Evolutionary conservation across 2,888 invertebrate species (phyloP).

Genomic region (Meteorus colon): DNA sequence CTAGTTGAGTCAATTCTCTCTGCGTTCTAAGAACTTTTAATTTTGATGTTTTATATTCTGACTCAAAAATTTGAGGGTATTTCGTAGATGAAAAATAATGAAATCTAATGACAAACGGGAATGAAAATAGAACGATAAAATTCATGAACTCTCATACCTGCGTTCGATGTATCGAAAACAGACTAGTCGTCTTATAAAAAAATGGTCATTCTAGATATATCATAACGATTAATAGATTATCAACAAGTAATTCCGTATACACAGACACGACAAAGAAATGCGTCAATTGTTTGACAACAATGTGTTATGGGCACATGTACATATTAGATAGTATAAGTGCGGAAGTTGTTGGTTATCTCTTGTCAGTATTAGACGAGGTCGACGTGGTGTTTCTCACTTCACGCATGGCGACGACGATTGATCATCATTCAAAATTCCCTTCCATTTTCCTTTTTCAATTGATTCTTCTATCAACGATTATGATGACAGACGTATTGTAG

Average conservation of each 20-base stretch:
- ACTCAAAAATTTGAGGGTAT: too few species aligned
- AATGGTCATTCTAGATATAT: not conserved
- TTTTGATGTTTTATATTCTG: too few species aligned
- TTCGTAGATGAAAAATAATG: too few species aligned
- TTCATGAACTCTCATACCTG: too few species aligned
- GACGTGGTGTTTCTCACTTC: slow-evolving; percentile 11
- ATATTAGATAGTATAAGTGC: slow-evolving; percentile 5
- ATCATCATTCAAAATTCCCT: slow-evolving; percentile 3
- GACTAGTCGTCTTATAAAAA: not conserved
- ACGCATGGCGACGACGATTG: slow-evolving; percentile 2
- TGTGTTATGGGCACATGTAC: not conserved
- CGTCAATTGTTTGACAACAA: not conserved
- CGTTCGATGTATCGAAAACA: too few species aligned
- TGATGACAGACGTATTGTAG: not conserved
- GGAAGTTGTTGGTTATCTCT: slow-evolving; percentile 40
- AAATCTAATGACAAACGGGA: too few species aligned
- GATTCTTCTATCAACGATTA: not conserved
- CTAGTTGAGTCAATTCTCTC: too few species aligned
- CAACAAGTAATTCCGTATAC: not conserved
- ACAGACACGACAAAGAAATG: not conserved
- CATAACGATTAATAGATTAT: not conserved
- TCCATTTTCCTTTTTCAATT: not conserved
- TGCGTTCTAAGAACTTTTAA: too few species aligned
- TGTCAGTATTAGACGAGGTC: slow-evolving; percentile 2
- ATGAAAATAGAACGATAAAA: too few species aligned